Percentiles rank a stretch among this genome's conserved stretches.
Evolutionary conservation across 1,140 invertebrate genomes (phyloP).

Genomic region (Octopus sinensis): DNA sequence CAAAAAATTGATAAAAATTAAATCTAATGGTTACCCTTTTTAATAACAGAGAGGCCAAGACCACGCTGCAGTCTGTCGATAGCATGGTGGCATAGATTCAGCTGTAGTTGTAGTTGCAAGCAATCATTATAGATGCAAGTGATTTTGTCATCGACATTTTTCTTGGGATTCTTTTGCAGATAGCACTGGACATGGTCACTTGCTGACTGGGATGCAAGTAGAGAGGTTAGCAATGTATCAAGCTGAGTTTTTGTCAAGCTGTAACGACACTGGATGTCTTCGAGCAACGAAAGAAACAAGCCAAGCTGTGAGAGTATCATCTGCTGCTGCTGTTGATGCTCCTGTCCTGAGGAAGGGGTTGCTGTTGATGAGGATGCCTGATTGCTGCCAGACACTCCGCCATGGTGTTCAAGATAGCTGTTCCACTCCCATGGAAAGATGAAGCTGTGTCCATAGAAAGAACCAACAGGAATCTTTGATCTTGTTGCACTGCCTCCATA

Average conservation of each 20-base stretch:
- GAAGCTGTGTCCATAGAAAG: conserved; percentile 85
- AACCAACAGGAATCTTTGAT: conserved; percentile 85
- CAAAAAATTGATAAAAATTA: no score
- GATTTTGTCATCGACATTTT: conserved; percentile 66
- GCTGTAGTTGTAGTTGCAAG: conserved; percentile 74
- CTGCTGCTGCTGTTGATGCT: conserved; percentile 59
- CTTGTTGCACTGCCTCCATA: conserved; percentile 86
- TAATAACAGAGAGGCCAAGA: conserved; percentile 27
- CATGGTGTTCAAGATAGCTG: conserved; percentile 25
- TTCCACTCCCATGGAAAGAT: conserved; percentile 68
- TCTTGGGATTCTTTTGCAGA: conserved; percentile 43
- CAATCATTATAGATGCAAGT: conserved; percentile 73
- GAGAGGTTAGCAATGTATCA: conserved; percentile 35
- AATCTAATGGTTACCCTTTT: not conserved
- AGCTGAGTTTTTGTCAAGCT: conserved; percentile 72
- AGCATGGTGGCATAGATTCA: conserved; percentile 73
- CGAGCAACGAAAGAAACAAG: conserved; percentile 62
- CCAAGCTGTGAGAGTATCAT: conserved; percentile 46
- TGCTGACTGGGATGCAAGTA: conserved; percentile 39
- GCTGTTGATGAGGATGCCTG: not conserved
- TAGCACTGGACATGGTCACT: conserved; percentile 47
- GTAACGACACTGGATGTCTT: conserved; percentile 79
- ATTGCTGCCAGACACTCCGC: not conserved
- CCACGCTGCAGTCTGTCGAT: conserved; percentile 69
- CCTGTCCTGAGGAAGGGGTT: conserved; percentile 43